A percentile compares a stretch with the other conserved stretches of the same genome.
phyloP scores from a whole-genome alignment of 2,113 vertebrate genomes.

The Pituophis catenifer region DNA sequence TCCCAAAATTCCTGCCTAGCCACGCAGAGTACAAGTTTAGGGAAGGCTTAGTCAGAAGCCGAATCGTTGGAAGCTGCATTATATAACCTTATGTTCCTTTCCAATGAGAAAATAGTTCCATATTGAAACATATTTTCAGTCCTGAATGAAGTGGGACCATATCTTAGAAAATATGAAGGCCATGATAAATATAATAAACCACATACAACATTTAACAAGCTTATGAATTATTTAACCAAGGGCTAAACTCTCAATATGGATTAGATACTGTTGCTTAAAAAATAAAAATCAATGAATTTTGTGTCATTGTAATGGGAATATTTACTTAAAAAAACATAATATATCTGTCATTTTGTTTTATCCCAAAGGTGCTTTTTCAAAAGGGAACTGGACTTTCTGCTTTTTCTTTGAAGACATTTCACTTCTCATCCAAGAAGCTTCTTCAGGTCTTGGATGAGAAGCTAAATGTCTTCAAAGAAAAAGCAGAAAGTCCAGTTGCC shows the following conservation, averaged over 20 bases:
- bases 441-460: too few relatives aligned
- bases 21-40: background rate
- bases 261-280: background rate
- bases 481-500: too few relatives aligned
- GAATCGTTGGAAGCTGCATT: background rate
- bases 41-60: background rate
- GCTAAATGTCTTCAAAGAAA: too few relatives aligned
- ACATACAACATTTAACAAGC: background rate
- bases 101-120: background rate
- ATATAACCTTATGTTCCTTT: background rate
- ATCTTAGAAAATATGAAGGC: background rate
- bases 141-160: background rate
- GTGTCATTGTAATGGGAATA: background rate
- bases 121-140: background rate
- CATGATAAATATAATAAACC: background rate
- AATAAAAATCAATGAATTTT: background rate
- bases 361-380: too few relatives aligned
- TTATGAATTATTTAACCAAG: background rate
- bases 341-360: background rate
- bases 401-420: too few relatives aligned
- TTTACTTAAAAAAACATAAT: background rate
- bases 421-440: too few relatives aligned
- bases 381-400: too few relatives aligned
- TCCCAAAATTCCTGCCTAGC: background rate
- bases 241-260: background rate